Base-by-base conservation (phyloP, 2,797 vertebrate species). In the Austrolebias charrua region DNA sequence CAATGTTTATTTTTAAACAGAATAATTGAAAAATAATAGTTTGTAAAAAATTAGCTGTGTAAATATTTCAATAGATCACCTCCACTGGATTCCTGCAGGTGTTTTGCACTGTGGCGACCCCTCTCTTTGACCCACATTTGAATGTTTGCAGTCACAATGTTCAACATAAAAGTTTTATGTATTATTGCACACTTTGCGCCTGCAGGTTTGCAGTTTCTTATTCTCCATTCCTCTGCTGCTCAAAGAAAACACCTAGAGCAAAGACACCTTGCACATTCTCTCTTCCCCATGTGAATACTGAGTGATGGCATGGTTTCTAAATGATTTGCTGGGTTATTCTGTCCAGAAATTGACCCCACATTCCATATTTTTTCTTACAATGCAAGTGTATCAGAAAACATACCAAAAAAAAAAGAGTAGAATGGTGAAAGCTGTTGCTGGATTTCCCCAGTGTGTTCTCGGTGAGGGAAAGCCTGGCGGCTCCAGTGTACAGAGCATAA, bases 261-360 rank as follows among this genome's bases (percentile, higher is more conserved):
- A 88, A 67, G 80, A 76, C 83, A 61, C 46, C 51, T 53, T 10
- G 45, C 43, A 24, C 28, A 71, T 10, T 43, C 54, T 48, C 57
- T 33, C 59, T 24, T 46, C 52, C 19, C 55, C 18, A 54, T 49
- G 55, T 14, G 45, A 70, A 66, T 69, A 76, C 42, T 55, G 51
- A 55, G 63, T 6, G 59, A 75, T 67, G 35, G 80, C 81, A 64
- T 60, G 78, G 50, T 69, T 31, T 74, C 52, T 43, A 31, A 70
- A 62, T 47, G 46, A 53, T 69, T 48, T 70, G 49, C 73, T 61
- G 33, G 60, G 69, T 82, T 85, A 82, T 83, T 74, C 72, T 81
- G 84, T 86, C 79, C 63, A 78, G 68, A 75, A 75, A 78, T 76
- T 67, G 79, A 81, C 76, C 78, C 55, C 58, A 43, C 44, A 4